Base-by-base conservation (phyloP, 2,888 invertebrate species). In the Lochmaea crataegi region DNA sequence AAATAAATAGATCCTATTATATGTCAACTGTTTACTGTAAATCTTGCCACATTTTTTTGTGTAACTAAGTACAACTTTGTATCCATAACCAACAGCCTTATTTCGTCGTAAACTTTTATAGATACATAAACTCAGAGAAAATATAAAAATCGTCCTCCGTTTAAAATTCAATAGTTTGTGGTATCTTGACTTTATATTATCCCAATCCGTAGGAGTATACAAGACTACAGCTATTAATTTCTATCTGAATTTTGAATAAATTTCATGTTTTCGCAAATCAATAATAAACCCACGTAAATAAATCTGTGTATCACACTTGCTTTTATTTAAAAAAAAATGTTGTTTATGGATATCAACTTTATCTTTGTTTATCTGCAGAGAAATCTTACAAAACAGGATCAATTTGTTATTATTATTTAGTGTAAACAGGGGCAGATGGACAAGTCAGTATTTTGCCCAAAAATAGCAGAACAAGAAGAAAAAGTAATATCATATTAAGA, bases 61-160 rank as follows among this genome's bases (percentile, higher is more conserved):
- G 22, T n/a, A 22, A 14, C 32, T 57, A 57, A 57, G 11, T 57
- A 26, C 18, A 14, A 58, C 58, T 58, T 26, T 58, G 58, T 58
- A 58, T 58, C 58, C n/a, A 58, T 14, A 12, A 58, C 58, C 26
- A 26, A 58, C 58, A 58, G n/a, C 32, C 11, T 58, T 58, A 58
- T 58, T 58, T 58, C 16, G 26, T 58, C 58, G 14, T 58, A 58
- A 58, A 58, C n/a, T 58, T 58, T 58, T 58, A 58, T 58, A 26
- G 58, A 10, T 58, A 58, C 57, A 58, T 58, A 58, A 58, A 58
- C 22, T 58, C 57, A 2, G 7, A 58, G 26, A 14, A 58, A 58
- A 58, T 58, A 58, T 58, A 58, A 58, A 58, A 58, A 32, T 3
- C 56, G 12, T 22, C 12, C 58, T 58, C 26, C 32, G 14, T 58